These are phyloP conservation scores for Bombus cullumanus DNA, from an alignment of 1,140 invertebrate genomes.

Conservation along the genomic window DNA sequence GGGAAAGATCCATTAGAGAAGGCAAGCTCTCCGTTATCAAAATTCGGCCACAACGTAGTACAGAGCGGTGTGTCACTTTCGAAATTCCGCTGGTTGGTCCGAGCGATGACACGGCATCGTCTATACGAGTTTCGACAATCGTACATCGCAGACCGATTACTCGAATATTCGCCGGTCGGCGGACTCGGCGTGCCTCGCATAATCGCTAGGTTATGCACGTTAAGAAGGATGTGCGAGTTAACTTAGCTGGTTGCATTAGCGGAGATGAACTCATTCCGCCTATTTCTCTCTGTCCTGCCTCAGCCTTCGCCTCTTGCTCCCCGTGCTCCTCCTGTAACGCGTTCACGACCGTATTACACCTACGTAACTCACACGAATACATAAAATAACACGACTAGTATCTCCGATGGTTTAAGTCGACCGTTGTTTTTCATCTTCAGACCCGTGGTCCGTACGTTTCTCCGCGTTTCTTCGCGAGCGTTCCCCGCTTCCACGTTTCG, in stretches of 20 bases:
- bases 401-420: too few relatives aligned
- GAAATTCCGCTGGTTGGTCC: slow-evolving; percentile 1
- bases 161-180: slow-evolving; percentile 40
- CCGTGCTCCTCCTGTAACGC: background rate
- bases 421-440: background rate
- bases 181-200: slow-evolving; percentile 55
- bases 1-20: background rate
- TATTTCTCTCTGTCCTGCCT: slow-evolving; percentile 52
- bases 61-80: background rate
- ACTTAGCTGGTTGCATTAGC: slow-evolving; percentile 79
- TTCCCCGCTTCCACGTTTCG: slow-evolving; percentile 33
- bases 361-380: background rate
- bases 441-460: background rate
- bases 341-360: background rate
- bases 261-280: slow-evolving; percentile 81
- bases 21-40: background rate
- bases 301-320: slow-evolving; percentile 10
- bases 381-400: background rate
- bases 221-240: slow-evolving; percentile 83
- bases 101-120: background rate
- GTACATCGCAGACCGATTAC: slow-evolving; percentile 43
- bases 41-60: background rate
- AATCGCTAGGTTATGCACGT: slow-evolving; percentile 76
- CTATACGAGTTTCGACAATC: slow-evolving; percentile 34
- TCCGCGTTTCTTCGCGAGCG: background rate